Percentiles rank a stretch among this genome's conserved stretches.
phyloP scores from a whole-genome alignment of 2,113 vertebrate genomes.

The Plecotus auritus region DNA sequence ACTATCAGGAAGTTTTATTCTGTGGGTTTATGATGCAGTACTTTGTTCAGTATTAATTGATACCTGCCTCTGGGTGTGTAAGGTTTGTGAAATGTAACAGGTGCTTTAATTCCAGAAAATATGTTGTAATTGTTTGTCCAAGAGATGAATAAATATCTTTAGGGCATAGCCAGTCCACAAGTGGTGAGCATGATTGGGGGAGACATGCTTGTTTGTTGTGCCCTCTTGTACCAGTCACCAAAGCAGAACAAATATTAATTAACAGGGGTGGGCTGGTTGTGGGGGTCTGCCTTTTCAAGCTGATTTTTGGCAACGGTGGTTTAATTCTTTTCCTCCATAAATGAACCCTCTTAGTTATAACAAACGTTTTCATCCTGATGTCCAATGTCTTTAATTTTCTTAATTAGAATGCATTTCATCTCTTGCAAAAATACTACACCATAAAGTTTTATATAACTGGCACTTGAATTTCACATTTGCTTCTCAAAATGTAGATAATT shows the following conservation, averaged over 20 bases:
- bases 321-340: constrained; percentile 25
- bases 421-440: constrained; percentile 1
- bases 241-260: constrained; percentile 83
- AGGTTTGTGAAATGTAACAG: constrained; percentile 76
- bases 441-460: constrained; percentile 8
- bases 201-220: constrained; percentile 72
- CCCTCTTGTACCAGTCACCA: constrained; percentile 58
- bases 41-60: constrained; percentile 80
- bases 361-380: constrained; percentile 37
- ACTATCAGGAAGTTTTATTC: constrained; percentile 61
- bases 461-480: constrained; percentile 41
- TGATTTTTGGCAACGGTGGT: constrained; percentile 55
- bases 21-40: constrained; percentile 64
- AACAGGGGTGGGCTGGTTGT: constrained; percentile 70
- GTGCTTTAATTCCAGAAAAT: constrained; percentile 81
- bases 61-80: constrained; percentile 71
- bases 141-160: constrained; percentile 81
- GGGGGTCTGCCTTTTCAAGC: constrained; percentile 50
- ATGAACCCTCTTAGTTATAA: constrained; percentile 51
- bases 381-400: constrained; percentile 15
- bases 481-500: constrained; percentile 35
- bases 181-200: constrained; percentile 74
- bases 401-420: constrained; percentile 36
- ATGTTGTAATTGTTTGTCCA: constrained; percentile 83
- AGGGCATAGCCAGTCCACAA: constrained; percentile 76